These are phyloP conservation scores for Alces alces DNA, from an alignment of 2,113 vertebrate species.

Conservation along the genomic window DNA sequence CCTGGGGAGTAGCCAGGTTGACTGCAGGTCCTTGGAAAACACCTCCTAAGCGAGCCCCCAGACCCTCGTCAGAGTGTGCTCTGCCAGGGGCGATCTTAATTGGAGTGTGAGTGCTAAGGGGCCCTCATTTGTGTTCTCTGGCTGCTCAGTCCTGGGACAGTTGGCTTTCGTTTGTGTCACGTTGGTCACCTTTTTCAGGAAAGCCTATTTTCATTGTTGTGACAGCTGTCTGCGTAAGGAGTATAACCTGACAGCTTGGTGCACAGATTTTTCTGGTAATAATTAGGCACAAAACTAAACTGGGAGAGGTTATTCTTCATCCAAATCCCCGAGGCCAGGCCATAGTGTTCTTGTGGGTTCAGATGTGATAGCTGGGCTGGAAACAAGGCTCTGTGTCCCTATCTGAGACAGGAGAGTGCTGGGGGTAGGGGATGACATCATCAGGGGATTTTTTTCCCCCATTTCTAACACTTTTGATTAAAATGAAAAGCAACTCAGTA, in stretches of 20 bases:
- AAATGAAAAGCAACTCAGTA: not conserved
- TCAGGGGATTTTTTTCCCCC: not conserved
- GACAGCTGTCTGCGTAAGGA: not conserved
- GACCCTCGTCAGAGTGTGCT: not conserved
- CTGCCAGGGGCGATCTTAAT: not conserved
- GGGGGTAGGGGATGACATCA: not conserved
- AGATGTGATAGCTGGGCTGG: not conserved
- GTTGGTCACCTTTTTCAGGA: not conserved
- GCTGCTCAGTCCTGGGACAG: not conserved
- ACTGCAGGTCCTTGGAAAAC: not conserved
- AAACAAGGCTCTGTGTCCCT: not conserved
- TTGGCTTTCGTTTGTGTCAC: not conserved
- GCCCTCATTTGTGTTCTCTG: not conserved
- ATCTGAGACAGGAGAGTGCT: not conserved
- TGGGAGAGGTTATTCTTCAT: not conserved
- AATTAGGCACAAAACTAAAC: not conserved
- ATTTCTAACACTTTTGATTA: not conserved
- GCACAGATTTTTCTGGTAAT: not conserved
- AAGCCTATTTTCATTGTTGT: not conserved
- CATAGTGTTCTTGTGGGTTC: not conserved
- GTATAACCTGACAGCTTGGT: not conserved
- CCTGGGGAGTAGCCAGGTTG: not conserved
- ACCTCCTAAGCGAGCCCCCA: rapidly evolving
- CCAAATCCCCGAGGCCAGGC: not conserved
- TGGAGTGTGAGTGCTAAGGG: not conserved